Base-by-base conservation (phyloP, 2,113 vertebrate species). In the Patagioenas fasciata region DNA sequence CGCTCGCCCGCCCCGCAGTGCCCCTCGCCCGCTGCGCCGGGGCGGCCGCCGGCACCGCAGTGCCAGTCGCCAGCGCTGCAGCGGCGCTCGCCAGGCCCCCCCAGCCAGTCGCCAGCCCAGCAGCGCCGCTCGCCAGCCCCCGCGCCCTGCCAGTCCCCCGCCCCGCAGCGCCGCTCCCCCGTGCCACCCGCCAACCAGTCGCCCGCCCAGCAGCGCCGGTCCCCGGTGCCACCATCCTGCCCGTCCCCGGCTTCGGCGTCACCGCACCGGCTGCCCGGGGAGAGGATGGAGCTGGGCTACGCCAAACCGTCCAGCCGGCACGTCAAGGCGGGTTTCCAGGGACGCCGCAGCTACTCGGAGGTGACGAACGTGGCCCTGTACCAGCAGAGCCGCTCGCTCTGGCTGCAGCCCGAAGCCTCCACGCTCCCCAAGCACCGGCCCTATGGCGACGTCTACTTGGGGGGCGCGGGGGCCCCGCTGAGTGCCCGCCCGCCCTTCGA, bases 311-410 rank as follows among this genome's bases (percentile, higher is more conserved):
- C 99, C 38, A 98, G 98, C 88, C 99, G 99, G 69, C 99, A 99
- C 96, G 98, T 98, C 94, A 98, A 99, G 75, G 99, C 99, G 42
- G 99, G 98, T 87, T 99, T 99, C 98, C 99, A 99, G 90, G 99
- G 99, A 20, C 99, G 99, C 1, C 98, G 99, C 71, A 99, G 99
- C 92, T 99, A 99, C 97, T 99, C 99, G 2, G 99, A 99, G 97
- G 98, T 99, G 60, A 98, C 98, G 3, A 99, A 99, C 97, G 98
- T 98, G 25, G 99, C 99, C 1, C 97, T 98, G 73, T 99, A 99
- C 96, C 98, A 98, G 93, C 98, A 98, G 90, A 98, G 97, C 15
- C 98, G 98, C 53, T 97, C 98, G 88, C 98, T 99, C 88, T 98
- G 98, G 96, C 98, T 99, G 90, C 99, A 99, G 93, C 98, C 99